Evolutionary conservation across 2,888 invertebrate genomes (phyloP).

Genomic region (Lithophane socia): DNA sequence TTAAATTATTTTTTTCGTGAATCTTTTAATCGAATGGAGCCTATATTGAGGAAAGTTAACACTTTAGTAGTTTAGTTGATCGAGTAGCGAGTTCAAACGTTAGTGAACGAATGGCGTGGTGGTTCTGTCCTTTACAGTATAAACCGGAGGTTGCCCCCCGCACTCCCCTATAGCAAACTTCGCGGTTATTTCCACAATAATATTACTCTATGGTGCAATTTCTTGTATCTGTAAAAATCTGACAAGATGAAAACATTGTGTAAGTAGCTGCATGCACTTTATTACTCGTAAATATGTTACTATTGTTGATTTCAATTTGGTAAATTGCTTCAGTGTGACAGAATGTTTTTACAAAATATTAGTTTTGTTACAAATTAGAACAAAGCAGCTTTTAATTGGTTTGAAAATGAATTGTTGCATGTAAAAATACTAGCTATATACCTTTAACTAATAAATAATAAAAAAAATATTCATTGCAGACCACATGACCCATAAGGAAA

Average conservation of each 20-base stretch:
- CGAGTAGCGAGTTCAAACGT: constrained; percentile 73
- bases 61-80: constrained; percentile 30
- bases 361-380: not conserved
- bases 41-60: constrained; percentile 31
- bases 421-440: not conserved
- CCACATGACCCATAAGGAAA: too few species aligned
- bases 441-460: not conserved
- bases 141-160: constrained; percentile 79
- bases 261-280: constrained; percentile 13
- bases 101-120: constrained; percentile 77
- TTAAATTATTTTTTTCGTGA: not conserved
- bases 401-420: not conserved
- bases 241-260: not conserved
- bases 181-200: constrained; percentile 44
- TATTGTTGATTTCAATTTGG: not conserved
- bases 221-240: constrained; percentile 13
- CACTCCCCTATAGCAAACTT: constrained; percentile 51
- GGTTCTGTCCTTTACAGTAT: constrained; percentile 77
- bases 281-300: not conserved
- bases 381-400: not conserved
- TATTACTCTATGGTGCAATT: constrained; percentile 42
- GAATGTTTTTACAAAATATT: not conserved
- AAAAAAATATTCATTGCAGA: too few species aligned
- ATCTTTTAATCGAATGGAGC: not conserved
- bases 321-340: constrained; percentile 2